These are phyloP conservation scores for Cyprinodon variegatus DNA, from an alignment of 2,113 vertebrate genomes.

Conservation along the genomic window DNA sequence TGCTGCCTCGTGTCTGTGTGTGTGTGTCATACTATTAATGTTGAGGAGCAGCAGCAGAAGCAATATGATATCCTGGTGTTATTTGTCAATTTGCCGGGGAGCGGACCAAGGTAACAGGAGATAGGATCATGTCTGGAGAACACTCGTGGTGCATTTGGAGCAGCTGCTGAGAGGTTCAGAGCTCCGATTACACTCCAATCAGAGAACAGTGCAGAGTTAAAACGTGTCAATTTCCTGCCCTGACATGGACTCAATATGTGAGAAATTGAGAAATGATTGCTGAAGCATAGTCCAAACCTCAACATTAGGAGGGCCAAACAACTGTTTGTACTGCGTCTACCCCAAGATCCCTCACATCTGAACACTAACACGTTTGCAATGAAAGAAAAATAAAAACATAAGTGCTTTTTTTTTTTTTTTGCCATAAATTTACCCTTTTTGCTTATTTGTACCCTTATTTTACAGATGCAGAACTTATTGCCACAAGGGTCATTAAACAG, in stretches of 20 bases:
- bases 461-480: too few species aligned
- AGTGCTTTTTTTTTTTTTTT: too few species aligned
- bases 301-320: not conserved
- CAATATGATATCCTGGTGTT: slow-evolving; percentile 71
- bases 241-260: slow-evolving; percentile 58
- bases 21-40: slow-evolving; percentile 25
- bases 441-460: too few species aligned
- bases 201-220: slow-evolving; percentile 55
- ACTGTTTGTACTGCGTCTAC: slow-evolving; percentile 26
- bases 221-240: slow-evolving; percentile 66
- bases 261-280: slow-evolving; percentile 64
- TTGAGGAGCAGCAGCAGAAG: slow-evolving; percentile 46
- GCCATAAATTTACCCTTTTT: too few species aligned
- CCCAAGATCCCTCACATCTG: not conserved
- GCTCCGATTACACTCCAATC: slow-evolving; percentile 73
- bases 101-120: slow-evolving; percentile 46
- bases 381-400: too few species aligned
- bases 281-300: not conserved
- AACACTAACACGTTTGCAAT: not conserved
- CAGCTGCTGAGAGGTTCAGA: slow-evolving; percentile 45
- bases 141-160: slow-evolving; percentile 68
- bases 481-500: too few species aligned
- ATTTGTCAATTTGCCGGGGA: slow-evolving; percentile 72
- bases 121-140: slow-evolving; percentile 72
- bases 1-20: slow-evolving; percentile 25